Conservation (phyloP, 23 tunicate genomes). For the Ascidia mentula region DNA sequence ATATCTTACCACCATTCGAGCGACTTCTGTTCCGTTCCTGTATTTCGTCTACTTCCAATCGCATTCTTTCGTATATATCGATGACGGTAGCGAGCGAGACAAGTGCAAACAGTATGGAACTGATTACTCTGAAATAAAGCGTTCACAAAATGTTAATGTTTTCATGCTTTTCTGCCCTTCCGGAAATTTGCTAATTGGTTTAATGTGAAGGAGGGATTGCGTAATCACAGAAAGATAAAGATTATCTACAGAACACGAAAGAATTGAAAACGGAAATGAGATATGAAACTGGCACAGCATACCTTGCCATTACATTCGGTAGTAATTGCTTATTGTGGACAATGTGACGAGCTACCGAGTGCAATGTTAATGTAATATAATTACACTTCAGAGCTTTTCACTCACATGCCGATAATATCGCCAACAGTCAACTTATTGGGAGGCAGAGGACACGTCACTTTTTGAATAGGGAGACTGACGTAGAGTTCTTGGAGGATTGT, state of each 20-base stretch:
- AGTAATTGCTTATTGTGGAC: too few species aligned
- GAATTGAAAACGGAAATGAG: too few species aligned
- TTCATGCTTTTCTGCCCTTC: neutral
- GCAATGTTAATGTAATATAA: too few species aligned
- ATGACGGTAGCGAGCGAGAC: neutral
- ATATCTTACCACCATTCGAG: neutral
- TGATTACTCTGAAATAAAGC: neutral
- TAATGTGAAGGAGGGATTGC: neutral
- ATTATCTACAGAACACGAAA: too few species aligned
- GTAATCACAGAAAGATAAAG: neutral
- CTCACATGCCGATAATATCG: constrained; percentile 36
- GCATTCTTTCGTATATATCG: neutral
- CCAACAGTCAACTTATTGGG: neutral
- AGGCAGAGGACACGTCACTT: constrained; percentile 18
- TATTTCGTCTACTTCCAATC: neutral
- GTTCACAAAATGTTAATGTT: neutral
- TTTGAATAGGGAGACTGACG: neutral
- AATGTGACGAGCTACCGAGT: neutral
- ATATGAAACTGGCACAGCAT: too few species aligned
- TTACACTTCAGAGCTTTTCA: neutral
- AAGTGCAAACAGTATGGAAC: neutral
- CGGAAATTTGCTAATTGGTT: too few species aligned
- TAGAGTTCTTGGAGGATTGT: neutral
- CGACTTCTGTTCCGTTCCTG: neutral
- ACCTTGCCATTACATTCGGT: too few species aligned